phyloP scores from a whole-genome alignment of 2,888 invertebrate genomes.

The Calephelis perditalis region DNA sequence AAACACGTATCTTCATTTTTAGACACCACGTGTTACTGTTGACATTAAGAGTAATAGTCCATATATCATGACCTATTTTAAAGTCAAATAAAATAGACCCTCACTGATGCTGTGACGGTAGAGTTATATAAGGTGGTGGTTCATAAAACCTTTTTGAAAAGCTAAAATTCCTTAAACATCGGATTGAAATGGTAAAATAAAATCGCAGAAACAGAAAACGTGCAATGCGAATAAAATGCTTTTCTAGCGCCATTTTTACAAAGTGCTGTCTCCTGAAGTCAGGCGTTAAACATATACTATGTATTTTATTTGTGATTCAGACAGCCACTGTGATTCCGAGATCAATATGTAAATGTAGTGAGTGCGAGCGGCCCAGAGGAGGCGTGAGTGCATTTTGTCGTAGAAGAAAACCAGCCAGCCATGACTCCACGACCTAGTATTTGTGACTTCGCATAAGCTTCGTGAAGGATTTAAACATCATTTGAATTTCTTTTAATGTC shows the following conservation, averaged over 20 bases:
- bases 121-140: too few species aligned
- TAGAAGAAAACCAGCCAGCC: constrained; percentile 61
- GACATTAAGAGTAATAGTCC: too few species aligned
- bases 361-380: constrained; percentile 42
- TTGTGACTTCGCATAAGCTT: constrained; percentile 44
- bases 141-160: too few species aligned
- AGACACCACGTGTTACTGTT: too few species aligned
- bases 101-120: too few species aligned
- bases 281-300: constrained; percentile 35
- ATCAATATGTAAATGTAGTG: constrained; percentile 72
- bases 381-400: constrained; percentile 73
- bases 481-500: constrained; percentile 16
- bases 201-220: background rate
- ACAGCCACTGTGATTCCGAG: constrained; percentile 57
- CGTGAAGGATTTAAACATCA: constrained; percentile 37
- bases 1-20: too few species aligned
- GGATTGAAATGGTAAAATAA: background rate
- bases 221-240: constrained; percentile 8
- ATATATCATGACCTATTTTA: too few species aligned
- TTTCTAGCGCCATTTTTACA: constrained; percentile 11
- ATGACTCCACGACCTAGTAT: constrained; percentile 40
- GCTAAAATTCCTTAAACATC: background rate
- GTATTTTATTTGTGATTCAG: constrained; percentile 51
- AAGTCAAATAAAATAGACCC: too few species aligned
- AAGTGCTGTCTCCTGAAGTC: constrained; percentile 15